Conservation (phyloP, 2,797 vertebrate species). For the Dipus sagitta region DNA sequence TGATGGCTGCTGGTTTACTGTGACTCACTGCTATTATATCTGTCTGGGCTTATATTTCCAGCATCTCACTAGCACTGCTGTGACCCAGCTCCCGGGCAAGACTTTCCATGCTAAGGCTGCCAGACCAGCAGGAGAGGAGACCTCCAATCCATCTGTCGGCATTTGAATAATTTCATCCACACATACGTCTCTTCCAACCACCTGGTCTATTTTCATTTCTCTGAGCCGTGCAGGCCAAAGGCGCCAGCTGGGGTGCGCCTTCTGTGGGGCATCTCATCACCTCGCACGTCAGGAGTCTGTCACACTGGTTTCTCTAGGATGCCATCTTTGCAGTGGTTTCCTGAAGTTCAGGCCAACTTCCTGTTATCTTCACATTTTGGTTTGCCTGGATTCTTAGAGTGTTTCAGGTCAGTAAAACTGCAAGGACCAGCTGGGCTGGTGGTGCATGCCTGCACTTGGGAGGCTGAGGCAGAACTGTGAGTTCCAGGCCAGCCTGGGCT, state of each 20-base stretch:
- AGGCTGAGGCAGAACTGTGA: background rate
- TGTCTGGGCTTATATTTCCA: conserved; percentile 47
- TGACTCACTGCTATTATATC: conserved; percentile 51
- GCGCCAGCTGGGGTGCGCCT: background rate
- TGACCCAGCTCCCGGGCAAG: conserved; percentile 1
- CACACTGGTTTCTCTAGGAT: conserved; percentile 63
- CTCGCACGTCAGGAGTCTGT: background rate
- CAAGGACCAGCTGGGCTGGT: background rate
- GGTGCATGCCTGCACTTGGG: background rate
- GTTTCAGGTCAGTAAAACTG: conserved; percentile 8
- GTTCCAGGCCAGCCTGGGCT: background rate
- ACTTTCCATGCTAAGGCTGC: background rate
- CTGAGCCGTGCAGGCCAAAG: background rate
- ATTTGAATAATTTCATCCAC: conserved; percentile 48
- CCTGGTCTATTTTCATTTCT: background rate
- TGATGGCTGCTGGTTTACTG: conserved; percentile 12
- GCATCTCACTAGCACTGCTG: background rate
- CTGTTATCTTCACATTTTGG: conserved; percentile 15
- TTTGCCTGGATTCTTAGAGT: conserved; percentile 48
- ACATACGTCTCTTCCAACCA: background rate
- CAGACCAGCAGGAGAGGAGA: conserved; percentile 50
- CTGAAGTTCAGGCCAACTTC: conserved; percentile 52
- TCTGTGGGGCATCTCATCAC: background rate
- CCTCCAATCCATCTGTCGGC: conserved; percentile 12
- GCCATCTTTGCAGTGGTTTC: conserved; percentile 46